Evolutionary conservation across 2,797 vertebrate genomes (phyloP).

Genomic region (Coranthus polyacanthus): DNA sequence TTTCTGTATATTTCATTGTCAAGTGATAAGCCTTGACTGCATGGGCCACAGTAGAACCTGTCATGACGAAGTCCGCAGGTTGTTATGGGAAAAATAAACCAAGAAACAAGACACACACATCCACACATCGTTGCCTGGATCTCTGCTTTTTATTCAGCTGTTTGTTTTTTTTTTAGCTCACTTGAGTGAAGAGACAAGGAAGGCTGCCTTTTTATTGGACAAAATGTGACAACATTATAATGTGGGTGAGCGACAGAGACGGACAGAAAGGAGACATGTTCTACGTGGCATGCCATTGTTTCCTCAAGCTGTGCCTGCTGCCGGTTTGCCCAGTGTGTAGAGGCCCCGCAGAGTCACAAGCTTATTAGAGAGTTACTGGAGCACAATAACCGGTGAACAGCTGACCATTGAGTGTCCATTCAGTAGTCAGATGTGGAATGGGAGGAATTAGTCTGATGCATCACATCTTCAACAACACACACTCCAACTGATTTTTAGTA

Average conservation of each 20-base stretch:
- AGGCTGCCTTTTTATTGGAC: too few species aligned
- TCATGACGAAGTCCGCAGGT: background rate
- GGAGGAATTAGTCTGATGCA: conserved; percentile 18
- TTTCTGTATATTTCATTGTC: background rate
- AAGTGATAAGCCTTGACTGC: background rate
- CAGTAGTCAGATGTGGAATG: conserved; percentile 31
- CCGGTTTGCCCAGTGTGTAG: conserved; percentile 29
- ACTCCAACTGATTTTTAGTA: too few species aligned
- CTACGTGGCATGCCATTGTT: conserved; percentile 49
- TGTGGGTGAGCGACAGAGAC: background rate
- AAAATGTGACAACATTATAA: background rate
- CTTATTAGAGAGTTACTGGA: conserved; percentile 64
- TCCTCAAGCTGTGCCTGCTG: conserved; percentile 17
- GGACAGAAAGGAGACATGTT: conserved; percentile 1
- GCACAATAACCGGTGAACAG: conserved; percentile 60
- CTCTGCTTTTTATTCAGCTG: too few species aligned
- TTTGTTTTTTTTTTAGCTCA: too few species aligned
- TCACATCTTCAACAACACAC: background rate
- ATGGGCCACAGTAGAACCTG: background rate
- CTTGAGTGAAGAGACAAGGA: too few species aligned
- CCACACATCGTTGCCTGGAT: too few species aligned
- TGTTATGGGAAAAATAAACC: conserved; percentile 8
- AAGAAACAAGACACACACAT: background rate
- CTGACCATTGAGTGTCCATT: conserved; percentile 47
- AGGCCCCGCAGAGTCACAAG: conserved; percentile 61